A percentile compares a stretch with the other conserved stretches of the same genome.
Conservation (phyloP, 2,888 invertebrate genomes). For the Megamerina dolium region DNA sequence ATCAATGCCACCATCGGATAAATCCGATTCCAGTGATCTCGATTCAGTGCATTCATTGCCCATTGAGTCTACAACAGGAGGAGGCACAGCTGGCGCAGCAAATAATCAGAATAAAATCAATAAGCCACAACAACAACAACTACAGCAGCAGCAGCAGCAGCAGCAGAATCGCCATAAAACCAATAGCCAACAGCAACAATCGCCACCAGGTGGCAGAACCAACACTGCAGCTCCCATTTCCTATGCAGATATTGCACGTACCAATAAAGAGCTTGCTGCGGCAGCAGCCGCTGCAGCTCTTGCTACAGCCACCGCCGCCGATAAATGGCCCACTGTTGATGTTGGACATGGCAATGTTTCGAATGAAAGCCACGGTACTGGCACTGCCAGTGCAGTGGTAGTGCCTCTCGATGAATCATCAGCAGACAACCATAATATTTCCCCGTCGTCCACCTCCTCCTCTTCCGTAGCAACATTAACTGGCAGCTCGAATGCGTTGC, state of each 20-base stretch:
- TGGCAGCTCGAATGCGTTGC: not conserved
- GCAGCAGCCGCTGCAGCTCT: constrained; percentile 19
- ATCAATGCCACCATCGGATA: constrained; percentile 75
- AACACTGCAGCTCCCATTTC: constrained; percentile 51
- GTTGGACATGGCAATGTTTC: constrained; percentile 3
- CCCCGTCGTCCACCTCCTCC: not conserved
- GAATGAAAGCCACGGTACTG: not conserved
- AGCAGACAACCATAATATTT: not conserved
- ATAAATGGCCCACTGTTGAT: constrained; percentile 30
- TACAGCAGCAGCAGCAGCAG: constrained; percentile 1
- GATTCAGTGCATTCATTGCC: constrained; percentile 83
- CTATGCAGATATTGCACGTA: constrained; percentile 76
- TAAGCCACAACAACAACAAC: constrained; percentile 18
- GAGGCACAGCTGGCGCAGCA: not conserved
- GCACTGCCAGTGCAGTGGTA: not conserved
- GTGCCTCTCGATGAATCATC: not conserved
- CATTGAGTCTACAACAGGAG: constrained; percentile 49
- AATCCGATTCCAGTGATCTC: constrained; percentile 74
- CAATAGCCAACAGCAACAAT: constrained; percentile 16
- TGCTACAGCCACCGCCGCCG: constrained; percentile 11
- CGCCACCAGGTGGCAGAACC: constrained; percentile 11
- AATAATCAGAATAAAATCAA: too few relatives aligned
- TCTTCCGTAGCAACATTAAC: not conserved
- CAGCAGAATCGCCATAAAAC: not conserved
- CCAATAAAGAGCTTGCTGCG: constrained; percentile 32